Conservation (phyloP, 1,140 invertebrate genomes). For the Nasonia vitripennis region DNA sequence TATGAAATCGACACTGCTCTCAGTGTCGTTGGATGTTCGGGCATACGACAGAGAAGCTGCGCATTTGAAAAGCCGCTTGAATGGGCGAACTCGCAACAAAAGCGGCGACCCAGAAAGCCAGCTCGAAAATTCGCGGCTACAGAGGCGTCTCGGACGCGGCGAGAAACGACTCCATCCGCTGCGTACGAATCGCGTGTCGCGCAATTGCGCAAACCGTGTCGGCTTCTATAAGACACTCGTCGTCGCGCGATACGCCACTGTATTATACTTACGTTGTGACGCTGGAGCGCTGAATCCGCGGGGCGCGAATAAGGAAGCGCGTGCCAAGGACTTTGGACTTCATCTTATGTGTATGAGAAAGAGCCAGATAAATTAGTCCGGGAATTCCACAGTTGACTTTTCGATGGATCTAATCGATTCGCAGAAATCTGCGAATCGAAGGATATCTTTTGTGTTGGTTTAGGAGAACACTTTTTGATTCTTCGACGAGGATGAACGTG, state of each 20-base stretch:
- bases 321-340: conserved; percentile 33
- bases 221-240: neutral
- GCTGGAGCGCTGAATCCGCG: neutral
- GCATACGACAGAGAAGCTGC: neutral
- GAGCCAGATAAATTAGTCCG: too few relatives aligned
- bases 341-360: neutral
- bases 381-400: neutral
- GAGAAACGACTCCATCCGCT: conserved; percentile 37
- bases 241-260: neutral
- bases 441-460: too few relatives aligned
- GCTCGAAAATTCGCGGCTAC: neutral
- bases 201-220: conserved; percentile 6
- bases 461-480: too few relatives aligned
- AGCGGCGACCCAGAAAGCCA: neutral
- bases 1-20: neutral
- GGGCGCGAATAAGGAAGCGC: conserved; percentile 9
- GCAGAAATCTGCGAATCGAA: too few relatives aligned
- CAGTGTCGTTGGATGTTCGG: neutral
- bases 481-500: too few relatives aligned
- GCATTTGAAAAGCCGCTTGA: neutral
- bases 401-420: too few relatives aligned
- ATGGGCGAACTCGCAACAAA: neutral
- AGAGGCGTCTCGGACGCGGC: neutral
- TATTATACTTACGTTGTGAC: neutral
- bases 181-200: conserved; percentile 39